Evolutionary conservation across 2,888 invertebrate species (phyloP).

Genomic region (Andrena praecox): DNA sequence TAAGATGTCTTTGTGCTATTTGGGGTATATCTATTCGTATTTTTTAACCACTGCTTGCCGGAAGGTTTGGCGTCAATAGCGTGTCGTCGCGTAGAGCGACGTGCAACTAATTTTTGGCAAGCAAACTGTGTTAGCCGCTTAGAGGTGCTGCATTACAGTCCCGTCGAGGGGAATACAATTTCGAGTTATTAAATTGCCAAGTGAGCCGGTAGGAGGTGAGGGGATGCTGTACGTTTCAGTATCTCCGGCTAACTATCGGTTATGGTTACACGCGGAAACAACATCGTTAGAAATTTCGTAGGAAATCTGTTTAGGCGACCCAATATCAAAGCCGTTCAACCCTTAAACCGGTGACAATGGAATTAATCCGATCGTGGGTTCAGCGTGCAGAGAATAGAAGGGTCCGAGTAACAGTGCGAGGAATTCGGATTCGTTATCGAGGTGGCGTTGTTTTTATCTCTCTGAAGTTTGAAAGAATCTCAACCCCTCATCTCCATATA

Average conservation of each 20-base stretch:
- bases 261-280: constrained; percentile 10
- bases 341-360: not conserved
- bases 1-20: no score
- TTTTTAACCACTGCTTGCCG: constrained; percentile 29
- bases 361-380: constrained; percentile 47
- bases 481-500: not conserved
- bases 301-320: constrained; percentile 51
- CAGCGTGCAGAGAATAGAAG: not conserved
- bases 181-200: constrained; percentile 55
- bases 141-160: not conserved
- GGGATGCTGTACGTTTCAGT: constrained; percentile 41
- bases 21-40: no score
- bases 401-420: not conserved
- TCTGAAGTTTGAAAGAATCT: not conserved
- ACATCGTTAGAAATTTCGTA: constrained; percentile 35
- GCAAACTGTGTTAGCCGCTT: constrained; percentile 23
- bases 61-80: not conserved
- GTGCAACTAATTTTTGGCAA: constrained; percentile 27
- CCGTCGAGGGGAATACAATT: constrained; percentile 40
- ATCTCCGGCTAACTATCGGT: constrained; percentile 35
- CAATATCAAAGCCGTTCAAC: constrained; percentile 8
- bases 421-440: constrained; percentile 56
- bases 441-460: constrained; percentile 51
- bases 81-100: constrained; percentile 26
- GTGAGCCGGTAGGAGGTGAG: constrained; percentile 9